Conservation (phyloP, 2,113 vertebrate genomes). For the Entomyzon cyanotis region DNA sequence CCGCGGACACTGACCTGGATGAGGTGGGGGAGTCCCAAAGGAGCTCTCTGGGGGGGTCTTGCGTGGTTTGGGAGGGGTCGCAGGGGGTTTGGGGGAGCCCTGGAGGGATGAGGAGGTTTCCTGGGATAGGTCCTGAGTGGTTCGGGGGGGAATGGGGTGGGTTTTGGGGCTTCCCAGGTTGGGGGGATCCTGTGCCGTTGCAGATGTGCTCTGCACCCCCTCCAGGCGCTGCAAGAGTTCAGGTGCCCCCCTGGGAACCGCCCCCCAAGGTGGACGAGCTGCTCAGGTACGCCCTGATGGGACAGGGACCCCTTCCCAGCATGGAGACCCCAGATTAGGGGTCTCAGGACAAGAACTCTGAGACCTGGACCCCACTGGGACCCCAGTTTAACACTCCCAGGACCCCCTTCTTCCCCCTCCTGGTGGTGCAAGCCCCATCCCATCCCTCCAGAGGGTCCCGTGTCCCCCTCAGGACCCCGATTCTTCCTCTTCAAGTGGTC, state of each 20-base stretch:
- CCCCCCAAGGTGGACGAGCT: neutral
- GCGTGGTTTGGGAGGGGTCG: neutral
- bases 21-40: neutral
- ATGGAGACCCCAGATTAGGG: neutral
- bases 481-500: neutral
- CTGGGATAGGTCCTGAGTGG: too few relatives aligned
- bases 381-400: neutral
- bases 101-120: neutral
- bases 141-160: neutral
- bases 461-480: neutral
- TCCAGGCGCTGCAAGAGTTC: neutral
- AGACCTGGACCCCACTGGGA: neutral
- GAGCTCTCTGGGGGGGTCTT: neutral
- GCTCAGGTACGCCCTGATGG: neutral
- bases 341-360: neutral
- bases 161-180: neutral
- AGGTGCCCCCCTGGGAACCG: neutral
- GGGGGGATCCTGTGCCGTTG: neutral
- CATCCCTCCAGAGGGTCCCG: too few relatives aligned
- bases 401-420: neutral
- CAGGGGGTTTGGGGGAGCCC: rapidly evolving
- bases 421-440: too few relatives aligned
- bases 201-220: neutral
- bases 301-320: too few relatives aligned
- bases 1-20: neutral